Base-by-base conservation (phyloP, 2,113 vertebrate genomes). In the Terrapene triunguis region DNA sequence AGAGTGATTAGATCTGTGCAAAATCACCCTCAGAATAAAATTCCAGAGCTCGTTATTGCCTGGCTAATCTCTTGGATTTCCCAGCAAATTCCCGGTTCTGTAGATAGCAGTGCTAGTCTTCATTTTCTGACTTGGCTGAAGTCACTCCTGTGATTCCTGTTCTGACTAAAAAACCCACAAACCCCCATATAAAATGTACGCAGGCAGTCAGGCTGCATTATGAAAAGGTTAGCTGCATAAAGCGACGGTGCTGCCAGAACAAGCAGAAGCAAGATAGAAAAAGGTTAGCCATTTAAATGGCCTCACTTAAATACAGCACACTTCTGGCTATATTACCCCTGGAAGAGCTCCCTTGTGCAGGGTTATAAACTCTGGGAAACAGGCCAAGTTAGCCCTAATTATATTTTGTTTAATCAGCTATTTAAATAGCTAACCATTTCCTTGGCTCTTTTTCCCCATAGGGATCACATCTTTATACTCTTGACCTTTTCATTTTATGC, bases 311-410 rank as follows among this genome's bases (percentile, higher is more conserved):
- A 59, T 59, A 88, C 94, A 96, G 88, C 84, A 96, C 38, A 35
- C 4, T 42, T 94, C 85, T 94, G 96, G 89, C 80, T 91, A 7
- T 44, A 84, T 78, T 80, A 62, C 59, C 96, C 96, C 87, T 96
- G 51, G 50, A 85, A 95, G 95, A 96, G 85, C 89, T 92, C 90
- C 91, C 87, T 94, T 87, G 57, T 96, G 94, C 97, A 83, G n/a
- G 17, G 97, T 98, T 98, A 98, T 95, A 97, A 98, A 98, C 97
- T 98, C 97, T 94, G 97, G 98, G 97, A 98, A 94, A 96, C 94
- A 82, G 97, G 95, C 97, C 97, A 98, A 94, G 90, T 92, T 93
- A 97, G 87, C 85, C 89, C 89, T 98, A 97, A 97, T 98, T 98
- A 97, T 98, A 97, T 97, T 98, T 97, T 97, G 96, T 98, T 98